Base-by-base conservation (phyloP, 2,888 invertebrate genomes). In the Tachina grossa region DNA sequence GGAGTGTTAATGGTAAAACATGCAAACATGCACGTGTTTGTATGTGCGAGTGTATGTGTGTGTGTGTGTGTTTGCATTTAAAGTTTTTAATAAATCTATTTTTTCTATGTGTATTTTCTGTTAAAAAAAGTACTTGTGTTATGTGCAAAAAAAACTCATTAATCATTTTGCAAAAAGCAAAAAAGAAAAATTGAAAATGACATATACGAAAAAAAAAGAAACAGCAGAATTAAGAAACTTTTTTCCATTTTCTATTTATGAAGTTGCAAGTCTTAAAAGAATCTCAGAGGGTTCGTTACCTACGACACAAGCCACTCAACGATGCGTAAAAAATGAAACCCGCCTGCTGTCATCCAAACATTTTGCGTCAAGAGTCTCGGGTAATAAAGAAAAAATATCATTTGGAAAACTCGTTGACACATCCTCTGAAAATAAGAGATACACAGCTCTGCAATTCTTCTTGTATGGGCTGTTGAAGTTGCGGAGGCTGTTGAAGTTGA, bases 301-400 rank as follows among this genome's bases (percentile, higher is more conserved):
- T 85, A 85, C 85, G 71, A 85, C 85, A 65, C 83, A 82, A 76
- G 78, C 11, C 78, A 82, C 74, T 9, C 82, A 82, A 39, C 77
- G 82, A 79, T 83, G 85, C 75, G 83, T 83, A 55, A 53, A 72
- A 79, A 79, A 75, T 76, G 74, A 75, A 80, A 55, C 71, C 85
- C 85, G 85, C 85, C 83, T 76, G 79, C 85, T 85, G 85, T 83
- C 85, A 83, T 66, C 72, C 61, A 72, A 79, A 63, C 55, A 76
- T 76, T 76, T 77, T 45, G 71, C 57, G 49, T 71, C 63, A 75
- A 72, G 22, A 76, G 55, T 82, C 68, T 71, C 13, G 11, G 47
- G 39, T 49, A 49, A 53, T 51, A 66, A 66, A 72, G 65, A 59
- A 66, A 59, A 66, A 83, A 78, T 75, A 49, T 82, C 74, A 74